Base-by-base conservation (phyloP, 2,113 vertebrate species). In the Antechinus stuartii region DNA sequence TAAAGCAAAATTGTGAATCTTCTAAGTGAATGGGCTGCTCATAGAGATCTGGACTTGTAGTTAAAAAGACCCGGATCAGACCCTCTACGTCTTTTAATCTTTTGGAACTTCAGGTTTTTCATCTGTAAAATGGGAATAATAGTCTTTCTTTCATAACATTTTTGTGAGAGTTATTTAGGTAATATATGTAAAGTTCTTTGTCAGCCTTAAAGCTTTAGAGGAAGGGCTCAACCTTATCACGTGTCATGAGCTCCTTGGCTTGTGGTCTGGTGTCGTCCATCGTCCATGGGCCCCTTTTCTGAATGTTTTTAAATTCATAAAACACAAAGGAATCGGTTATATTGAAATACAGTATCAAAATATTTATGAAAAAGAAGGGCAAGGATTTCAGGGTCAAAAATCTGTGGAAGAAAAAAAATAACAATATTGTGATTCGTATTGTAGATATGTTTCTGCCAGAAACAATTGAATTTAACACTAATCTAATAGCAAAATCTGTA, bases 101-200 rank as follows among this genome's bases (percentile, higher is more conserved):
- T 26, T 55, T 24, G 42, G 12, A 90, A 94, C 96, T 10, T 94
- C 91, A 49, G 52, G 89, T 93, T 96, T 84, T 84, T 57, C 3
- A 16, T 50, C 52, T 50, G 26, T 76, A 68, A 95, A 89, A 53
- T 5, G 12, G 54, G n/a, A 53, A 27, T 2, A 89, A 30, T 11
- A 54, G 54, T 35, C 35, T 76, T 76, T 19, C 11, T 1, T 14
- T 76, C 35, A 76, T n/a, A 76, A 35, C 14, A 11, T n/a, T 19
- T 76, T 30, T 93, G 11, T 49, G 11, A 95, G 50, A 46, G 10
- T 57, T 56, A 97, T 7, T 50, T n/a, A n/a, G 52, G 8, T 92
- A 14, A 11, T 9, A 25, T 1, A 10, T 35, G 27, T 30, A 12
- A 27, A 84, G 50, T n/a, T 23, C 12, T 91, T 53, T 89, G 50